phyloP scores from a whole-genome alignment of 2,888 invertebrate species.

The Orthonychiurus folsomi region DNA sequence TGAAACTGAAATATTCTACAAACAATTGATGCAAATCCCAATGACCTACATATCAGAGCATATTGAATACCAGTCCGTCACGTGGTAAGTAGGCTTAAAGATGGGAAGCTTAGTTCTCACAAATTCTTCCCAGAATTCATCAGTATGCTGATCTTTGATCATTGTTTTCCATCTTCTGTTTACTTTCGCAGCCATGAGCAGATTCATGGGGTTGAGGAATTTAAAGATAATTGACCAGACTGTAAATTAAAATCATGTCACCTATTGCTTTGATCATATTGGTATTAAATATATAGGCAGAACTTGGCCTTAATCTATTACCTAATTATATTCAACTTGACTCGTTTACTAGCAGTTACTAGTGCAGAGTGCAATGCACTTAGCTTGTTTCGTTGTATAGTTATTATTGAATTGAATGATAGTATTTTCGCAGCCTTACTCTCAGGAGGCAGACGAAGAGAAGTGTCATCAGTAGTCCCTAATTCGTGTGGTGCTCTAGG shows the following conservation, averaged over 20 bases:
- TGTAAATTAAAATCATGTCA: conserved; percentile 44
- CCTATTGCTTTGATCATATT: too few relatives aligned
- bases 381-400: too few relatives aligned
- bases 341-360: too few relatives aligned
- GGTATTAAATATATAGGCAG: too few relatives aligned
- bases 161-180: conserved; percentile 76
- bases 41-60: conserved; percentile 50
- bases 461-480: neutral
- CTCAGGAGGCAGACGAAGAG: conserved; percentile 4
- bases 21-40: conserved; percentile 15
- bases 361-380: too few relatives aligned
- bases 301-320: too few relatives aligned
- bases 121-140: conserved; percentile 70
- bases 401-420: too few relatives aligned
- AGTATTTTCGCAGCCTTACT: too few relatives aligned
- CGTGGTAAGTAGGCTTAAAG: conserved; percentile 61
- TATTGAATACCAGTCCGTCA: conserved; percentile 47
- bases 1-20: too few relatives aligned
- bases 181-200: conserved; percentile 80
- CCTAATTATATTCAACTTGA: too few relatives aligned
- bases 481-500: neutral
- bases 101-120: conserved; percentile 75
- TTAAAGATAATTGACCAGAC: conserved; percentile 79
- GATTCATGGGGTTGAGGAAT: conserved; percentile 80
- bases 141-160: conserved; percentile 65